A percentile compares a stretch with the other conserved stretches of the same genome.
Conservation (phyloP, 2,888 invertebrate species). For the Phalangium opilio region DNA sequence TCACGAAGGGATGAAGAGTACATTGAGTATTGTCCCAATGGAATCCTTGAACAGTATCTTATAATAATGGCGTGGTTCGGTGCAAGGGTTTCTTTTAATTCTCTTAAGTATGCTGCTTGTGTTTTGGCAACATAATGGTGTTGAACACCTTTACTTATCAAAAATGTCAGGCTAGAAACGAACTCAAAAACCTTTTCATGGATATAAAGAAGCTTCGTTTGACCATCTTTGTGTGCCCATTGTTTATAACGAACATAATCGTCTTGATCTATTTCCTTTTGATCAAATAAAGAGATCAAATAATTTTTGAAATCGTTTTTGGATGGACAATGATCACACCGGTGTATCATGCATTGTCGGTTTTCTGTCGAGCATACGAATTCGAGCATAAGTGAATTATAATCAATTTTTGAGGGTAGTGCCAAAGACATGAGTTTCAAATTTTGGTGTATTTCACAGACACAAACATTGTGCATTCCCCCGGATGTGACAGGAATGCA, state of each 20-base stretch:
- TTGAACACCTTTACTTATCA: too few species aligned
- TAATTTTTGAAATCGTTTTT: not conserved
- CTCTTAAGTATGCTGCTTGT: not conserved
- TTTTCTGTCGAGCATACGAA: not conserved
- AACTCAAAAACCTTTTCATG: too few species aligned
- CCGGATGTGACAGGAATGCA: constrained; percentile 7
- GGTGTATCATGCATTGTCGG: not conserved
- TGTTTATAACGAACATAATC: not conserved
- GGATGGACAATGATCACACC: not conserved
- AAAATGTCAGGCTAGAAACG: too few species aligned
- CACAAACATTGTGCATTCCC: not conserved
- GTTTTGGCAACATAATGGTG: not conserved
- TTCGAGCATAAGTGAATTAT: not conserved
- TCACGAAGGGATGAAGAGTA: constrained; percentile 19
- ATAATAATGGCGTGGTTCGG: constrained; percentile 9
- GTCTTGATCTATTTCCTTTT: not conserved
- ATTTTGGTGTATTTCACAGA: not conserved
- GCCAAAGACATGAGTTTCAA: not conserved
- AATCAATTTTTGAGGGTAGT: not conserved
- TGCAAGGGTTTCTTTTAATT: not conserved
- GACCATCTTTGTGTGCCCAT: not conserved
- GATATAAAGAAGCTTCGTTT: too few species aligned
- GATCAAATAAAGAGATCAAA: not conserved
- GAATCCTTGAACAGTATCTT: constrained; percentile 19
- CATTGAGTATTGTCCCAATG: constrained; percentile 21